Base-by-base conservation (phyloP, 30 jellyfish, hydroid and myxozoan genomes). In the Hydractinia symbiolongicarpus region DNA sequence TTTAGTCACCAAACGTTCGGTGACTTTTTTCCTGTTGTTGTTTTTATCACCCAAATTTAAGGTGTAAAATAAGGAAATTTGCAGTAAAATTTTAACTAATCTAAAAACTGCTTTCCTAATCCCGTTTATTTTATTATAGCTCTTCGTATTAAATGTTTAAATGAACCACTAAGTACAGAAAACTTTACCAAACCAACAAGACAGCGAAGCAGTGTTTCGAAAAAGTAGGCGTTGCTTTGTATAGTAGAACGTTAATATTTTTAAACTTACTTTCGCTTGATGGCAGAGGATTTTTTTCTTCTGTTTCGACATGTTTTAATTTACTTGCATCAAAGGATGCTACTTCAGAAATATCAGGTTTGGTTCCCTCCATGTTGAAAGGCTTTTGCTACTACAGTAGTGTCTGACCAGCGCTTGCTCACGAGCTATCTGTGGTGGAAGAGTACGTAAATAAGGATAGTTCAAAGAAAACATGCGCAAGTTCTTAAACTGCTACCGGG, bases 261-360 rank as follows among this genome's bases (percentile, higher is more conserved):
- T 67, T 1, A 15, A 13, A 71, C 80, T 71, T 53, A 71, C 80
- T 20, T 30, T 88, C 96, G 16, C 79, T 62, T 10, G 96, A 70
- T 82, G 96, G 96, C 56, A 88, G 61, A n/a, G 79, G 89, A 70
- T 53, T 82, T 72, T 88, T 88, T 53, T 88, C 96, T 58, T 73
- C 79, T 8, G 96, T 88, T 20, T 88, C 96, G 53, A 88, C 96
- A 79, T 83, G 96, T 71, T 88, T 81, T 79, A 88, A 71, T 61
- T 82, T 76, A 11, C 53, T 6, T 9, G 86, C 10, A 67, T 81
- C 96, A 78, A 88, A 88, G 8, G 68, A 51, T 15, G 53, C 77
- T 61, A 88, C 96, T 11, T 71, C 96, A 4, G 95, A 83, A 40
- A 89, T 90, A 84, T 89, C 96, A 7, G 96, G 95, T 13, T 82